Evolutionary conservation across 1,140 invertebrate species (phyloP), one percentile per base, ranked within the genome.

Genomic region (Chlorops oryzae): DNA sequence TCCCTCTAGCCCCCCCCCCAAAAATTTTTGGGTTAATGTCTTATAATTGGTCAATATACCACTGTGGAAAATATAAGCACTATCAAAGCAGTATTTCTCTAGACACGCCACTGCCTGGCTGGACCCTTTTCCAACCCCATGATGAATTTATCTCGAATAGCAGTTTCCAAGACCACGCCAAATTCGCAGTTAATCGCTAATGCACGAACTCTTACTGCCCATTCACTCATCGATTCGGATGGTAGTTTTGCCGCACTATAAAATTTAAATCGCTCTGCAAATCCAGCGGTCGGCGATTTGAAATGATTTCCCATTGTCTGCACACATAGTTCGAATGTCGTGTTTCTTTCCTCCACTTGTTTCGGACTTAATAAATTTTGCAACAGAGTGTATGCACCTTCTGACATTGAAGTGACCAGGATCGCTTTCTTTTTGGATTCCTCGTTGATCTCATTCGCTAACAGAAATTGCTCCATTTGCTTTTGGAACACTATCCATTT

Each of bases 91-190:
- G n/a, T n/a, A n/a, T n/a, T n/a, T n/a, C n/a, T n/a, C n/a, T n/a
- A n/a, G n/a, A n/a, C n/a, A n/a, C n/a, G n/a, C n/a, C 57, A 41
- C 77, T 61, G 53, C 56, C 61, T 52, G 5, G 58, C 41, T 2
- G 52, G 35, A 5, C 57, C 58, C 17, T 46, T 56, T 15, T 39
- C 42, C n/a, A 70, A 41, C 5, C 66, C 61, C 52, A 57, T 62
- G 1, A 71, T 56, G 35, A 71, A 65, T 50, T 59, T 57, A 46
- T 73, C 62, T 42, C 60, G 38, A 15, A 70, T 28, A 15, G 24
- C 38, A 7, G 54, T 58, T 5, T 65, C 54, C 10, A 65, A 47
- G n/a, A 49, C 51, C 2, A 1, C 37, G 5, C 59, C 63, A 56
- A 65, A 69, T 7, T 62, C 51, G 45, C 64, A 67, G 39, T 60